phyloP scores from a whole-genome alignment of 2,888 invertebrate species.

The Cerceris rybyensis region DNA sequence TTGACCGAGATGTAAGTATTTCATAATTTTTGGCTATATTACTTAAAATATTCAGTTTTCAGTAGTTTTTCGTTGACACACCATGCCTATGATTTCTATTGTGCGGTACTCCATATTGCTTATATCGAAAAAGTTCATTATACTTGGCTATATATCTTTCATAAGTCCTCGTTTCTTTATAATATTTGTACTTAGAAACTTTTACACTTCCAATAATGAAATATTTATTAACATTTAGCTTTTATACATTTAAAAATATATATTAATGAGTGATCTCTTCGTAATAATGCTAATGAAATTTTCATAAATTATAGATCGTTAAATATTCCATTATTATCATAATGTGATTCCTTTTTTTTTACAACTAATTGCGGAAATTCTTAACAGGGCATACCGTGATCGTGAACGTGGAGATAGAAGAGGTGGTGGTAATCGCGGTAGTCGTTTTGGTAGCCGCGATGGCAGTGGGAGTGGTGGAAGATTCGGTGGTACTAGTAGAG shows the following conservation, averaged over 20 bases:
- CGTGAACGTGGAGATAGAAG: conserved; percentile 77
- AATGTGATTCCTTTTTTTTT: neutral
- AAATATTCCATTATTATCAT: no score
- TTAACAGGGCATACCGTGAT: conserved; percentile 77
- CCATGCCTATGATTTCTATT: conserved; percentile 17
- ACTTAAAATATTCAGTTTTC: conserved; percentile 13
- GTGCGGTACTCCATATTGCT: conserved; percentile 57
- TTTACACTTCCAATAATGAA: neutral
- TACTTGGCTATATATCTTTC: neutral
- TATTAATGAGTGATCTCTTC: no score
- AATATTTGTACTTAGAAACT: neutral
- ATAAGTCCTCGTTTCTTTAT: neutral
- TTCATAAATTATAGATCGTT: no score
- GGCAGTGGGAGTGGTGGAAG: conserved; percentile 67
- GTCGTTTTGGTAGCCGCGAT: conserved; percentile 83
- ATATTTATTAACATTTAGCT: no score
- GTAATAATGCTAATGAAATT: no score
- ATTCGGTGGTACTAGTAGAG: conserved; percentile 79
- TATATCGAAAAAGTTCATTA: conserved; percentile 29
- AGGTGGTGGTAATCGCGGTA: conserved; percentile 72
- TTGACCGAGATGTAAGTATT: conserved; percentile 51
- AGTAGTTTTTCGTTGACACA: conserved; percentile 34
- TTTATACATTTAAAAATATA: no score
- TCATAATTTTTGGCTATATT: conserved; percentile 11
- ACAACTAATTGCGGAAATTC: neutral